Conservation (phyloP, 2,113 vertebrate genomes). For the Progne subis region DNA sequence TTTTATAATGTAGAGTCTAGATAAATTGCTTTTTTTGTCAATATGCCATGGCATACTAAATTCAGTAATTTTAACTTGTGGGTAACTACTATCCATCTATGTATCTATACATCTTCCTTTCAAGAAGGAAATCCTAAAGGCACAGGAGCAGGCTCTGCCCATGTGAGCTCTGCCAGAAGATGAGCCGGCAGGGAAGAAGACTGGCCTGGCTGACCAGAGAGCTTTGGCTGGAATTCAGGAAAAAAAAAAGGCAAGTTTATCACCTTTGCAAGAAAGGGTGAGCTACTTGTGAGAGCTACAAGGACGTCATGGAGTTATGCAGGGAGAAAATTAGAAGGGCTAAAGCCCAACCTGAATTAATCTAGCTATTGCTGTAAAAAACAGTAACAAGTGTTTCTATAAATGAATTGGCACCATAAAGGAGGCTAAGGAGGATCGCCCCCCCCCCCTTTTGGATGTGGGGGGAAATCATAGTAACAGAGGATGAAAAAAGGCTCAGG, state of each 20-base stretch:
- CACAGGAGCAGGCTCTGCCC: not conserved
- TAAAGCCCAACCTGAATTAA: not conserved
- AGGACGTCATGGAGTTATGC: not conserved
- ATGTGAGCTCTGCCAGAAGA: not conserved
- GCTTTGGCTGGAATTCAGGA: not conserved
- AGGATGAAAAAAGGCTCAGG: not conserved
- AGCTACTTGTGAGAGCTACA: not conserved
- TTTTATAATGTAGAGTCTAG: not conserved
- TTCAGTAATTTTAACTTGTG: not conserved
- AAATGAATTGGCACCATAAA: not conserved
- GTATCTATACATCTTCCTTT: not conserved
- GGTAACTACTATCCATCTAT: not conserved
- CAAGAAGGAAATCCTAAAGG: not conserved
- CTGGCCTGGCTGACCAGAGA: not conserved
- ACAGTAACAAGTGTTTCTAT: not conserved
- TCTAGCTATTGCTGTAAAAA: not conserved
- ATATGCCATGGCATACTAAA: not conserved
- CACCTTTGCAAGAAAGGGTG: not conserved
- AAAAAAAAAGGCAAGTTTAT: not conserved
- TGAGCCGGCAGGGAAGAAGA: rapidly evolving
- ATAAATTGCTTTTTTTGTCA: slow-evolving; percentile 48
- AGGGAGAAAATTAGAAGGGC: not conserved
- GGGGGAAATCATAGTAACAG: not conserved
- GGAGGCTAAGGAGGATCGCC: no score
- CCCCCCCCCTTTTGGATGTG: no score